Percentiles rank a stretch among this genome's conserved stretches.
Conservation (phyloP, 2,113 vertebrate species). For the Lanius collurio region DNA sequence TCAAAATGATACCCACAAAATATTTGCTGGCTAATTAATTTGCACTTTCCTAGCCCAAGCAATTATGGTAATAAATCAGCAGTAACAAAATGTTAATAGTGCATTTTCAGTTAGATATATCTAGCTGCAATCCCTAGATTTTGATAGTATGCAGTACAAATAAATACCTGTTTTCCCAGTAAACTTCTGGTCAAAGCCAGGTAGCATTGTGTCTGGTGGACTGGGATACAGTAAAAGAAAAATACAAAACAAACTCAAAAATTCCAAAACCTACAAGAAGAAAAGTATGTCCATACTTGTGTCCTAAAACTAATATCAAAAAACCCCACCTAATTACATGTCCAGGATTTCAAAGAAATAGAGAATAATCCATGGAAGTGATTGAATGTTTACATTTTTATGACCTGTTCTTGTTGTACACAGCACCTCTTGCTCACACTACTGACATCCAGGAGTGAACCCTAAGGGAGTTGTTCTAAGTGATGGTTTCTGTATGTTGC, state of each 20-base stretch:
- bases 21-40: neutral
- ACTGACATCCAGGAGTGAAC: constrained; percentile 65
- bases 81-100: neutral
- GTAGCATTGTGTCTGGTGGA: neutral
- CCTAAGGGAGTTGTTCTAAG: constrained; percentile 73
- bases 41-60: neutral
- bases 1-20: neutral
- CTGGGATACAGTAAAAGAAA: neutral
- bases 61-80: neutral
- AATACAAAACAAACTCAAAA: neutral
- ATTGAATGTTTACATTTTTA: constrained; percentile 64
- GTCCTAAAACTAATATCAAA: neutral
- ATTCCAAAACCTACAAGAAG: neutral
- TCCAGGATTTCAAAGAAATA: constrained; percentile 32
- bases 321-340: neutral
- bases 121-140: neutral
- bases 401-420: constrained; percentile 59
- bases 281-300: neutral
- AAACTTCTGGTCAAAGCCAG: neutral
- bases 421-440: constrained; percentile 39
- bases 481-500: constrained; percentile 72
- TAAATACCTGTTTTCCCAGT: neutral
- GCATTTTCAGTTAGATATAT: neutral
- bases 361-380: constrained; percentile 50
- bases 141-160: neutral